A percentile compares a stretch with the other conserved stretches of the same genome.
These are phyloP conservation scores for Ceraclea dissimilis DNA, from an alignment of 2,888 invertebrate species.

Conservation along the genomic window DNA sequence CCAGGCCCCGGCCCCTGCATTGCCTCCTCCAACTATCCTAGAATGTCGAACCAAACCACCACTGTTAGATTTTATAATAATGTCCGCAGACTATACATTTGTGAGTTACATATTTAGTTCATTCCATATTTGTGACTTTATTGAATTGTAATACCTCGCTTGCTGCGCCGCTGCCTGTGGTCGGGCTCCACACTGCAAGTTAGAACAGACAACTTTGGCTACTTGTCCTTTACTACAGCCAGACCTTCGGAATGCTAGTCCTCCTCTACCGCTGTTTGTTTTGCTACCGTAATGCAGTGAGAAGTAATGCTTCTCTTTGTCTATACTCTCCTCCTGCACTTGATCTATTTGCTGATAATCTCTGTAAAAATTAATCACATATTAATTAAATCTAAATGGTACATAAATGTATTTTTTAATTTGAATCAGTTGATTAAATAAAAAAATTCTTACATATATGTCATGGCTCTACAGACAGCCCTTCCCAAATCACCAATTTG, in stretches of 20 bases:
- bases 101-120: no score
- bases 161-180: slow-evolving; percentile 57
- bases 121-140: no score
- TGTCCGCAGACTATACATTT: slow-evolving; percentile 14
- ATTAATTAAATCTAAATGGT: background rate
- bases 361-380: slow-evolving; percentile 27
- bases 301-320: slow-evolving; percentile 42
- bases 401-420: slow-evolving; percentile 1
- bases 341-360: slow-evolving; percentile 38
- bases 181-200: slow-evolving; percentile 63
- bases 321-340: slow-evolving; percentile 29
- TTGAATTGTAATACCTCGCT: slow-evolving; percentile 50
- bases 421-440: background rate
- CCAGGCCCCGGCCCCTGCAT: slow-evolving; percentile 70
- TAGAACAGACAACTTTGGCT: slow-evolving; percentile 58
- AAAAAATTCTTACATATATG: slow-evolving; percentile 57
- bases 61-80: slow-evolving; percentile 14
- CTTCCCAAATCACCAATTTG: slow-evolving; percentile 63
- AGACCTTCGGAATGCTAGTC: slow-evolving; percentile 59
- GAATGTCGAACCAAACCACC: slow-evolving; percentile 34
- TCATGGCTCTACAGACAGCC: slow-evolving; percentile 69
- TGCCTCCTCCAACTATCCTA: slow-evolving; percentile 75
- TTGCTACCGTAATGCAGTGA: slow-evolving; percentile 52
- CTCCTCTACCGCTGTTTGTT: slow-evolving; percentile 48
- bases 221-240: slow-evolving; percentile 56